Percentiles rank a stretch among this genome's conserved stretches.
phyloP scores from a whole-genome alignment of 35 echinoderm and acorn worm species.

The Eucidaris tribuloides region DNA sequence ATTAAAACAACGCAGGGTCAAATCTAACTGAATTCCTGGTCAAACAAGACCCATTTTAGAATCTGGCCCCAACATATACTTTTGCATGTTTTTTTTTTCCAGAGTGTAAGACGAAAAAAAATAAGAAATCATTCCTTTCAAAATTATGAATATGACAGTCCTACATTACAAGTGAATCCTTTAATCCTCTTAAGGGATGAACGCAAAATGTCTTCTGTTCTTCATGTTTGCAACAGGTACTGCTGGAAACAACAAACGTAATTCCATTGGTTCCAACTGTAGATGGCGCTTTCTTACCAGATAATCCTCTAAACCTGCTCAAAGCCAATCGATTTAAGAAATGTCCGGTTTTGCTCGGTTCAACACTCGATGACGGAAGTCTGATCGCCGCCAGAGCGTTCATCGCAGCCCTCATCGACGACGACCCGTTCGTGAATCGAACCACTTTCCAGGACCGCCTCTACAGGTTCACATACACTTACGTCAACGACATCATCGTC shows the following conservation, averaged over 20 bases:
- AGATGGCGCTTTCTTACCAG: conserved; percentile 66
- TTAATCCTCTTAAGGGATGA: too few relatives aligned
- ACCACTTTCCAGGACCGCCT: not conserved
- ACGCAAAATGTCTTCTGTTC: too few relatives aligned
- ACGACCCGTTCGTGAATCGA: not conserved
- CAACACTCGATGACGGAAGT: not conserved
- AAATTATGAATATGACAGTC: too few relatives aligned
- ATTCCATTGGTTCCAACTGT: conserved; percentile 71
- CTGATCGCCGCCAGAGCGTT: not conserved
- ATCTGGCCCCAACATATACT: too few relatives aligned
- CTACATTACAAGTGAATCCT: too few relatives aligned
- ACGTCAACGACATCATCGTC: conserved; percentile 37
- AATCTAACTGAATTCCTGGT: too few relatives aligned
- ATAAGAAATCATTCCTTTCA: too few relatives aligned
- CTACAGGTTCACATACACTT: not conserved
- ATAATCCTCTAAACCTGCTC: conserved; percentile 34
- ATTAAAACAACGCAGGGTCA: too few relatives aligned
- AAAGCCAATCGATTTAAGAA: conserved; percentile 55
- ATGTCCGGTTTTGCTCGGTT: not conserved
- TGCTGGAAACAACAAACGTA: not conserved
- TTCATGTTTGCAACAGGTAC: too few relatives aligned
- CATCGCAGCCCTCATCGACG: not conserved
- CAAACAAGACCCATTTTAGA: too few relatives aligned
- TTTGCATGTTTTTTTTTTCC: too few relatives aligned
- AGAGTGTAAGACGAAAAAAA: too few relatives aligned